Evolutionary conservation across 2,888 invertebrate species (phyloP), one percentile per base, ranked within the genome.

Genomic region (Epinotia nisella): DNA sequence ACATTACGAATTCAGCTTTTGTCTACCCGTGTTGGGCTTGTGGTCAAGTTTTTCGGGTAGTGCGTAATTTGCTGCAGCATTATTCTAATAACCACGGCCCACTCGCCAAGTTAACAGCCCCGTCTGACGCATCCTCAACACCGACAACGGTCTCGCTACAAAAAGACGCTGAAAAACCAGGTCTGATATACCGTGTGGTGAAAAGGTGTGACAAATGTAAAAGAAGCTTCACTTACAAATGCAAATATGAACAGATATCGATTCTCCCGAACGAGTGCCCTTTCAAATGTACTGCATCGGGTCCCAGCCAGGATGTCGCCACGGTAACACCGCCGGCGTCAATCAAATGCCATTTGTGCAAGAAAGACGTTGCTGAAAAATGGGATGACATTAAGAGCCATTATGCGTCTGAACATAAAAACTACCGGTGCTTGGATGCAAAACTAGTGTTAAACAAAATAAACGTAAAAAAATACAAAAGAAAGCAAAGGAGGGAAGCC

Each of bases 21-120:
- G 80, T 87, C 29, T 93, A 82, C 77, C 92, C 91, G 45, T 93
- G 93, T 79, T 90, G 89, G 88, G 78, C 78, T 19, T 93, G 93
- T 78, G 86, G 87, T 15, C 69, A 74, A 17, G 76, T 83, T 51
- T 89, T 83, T 73, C 81, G 84, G 55, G 81, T 85, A 59, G 79
- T 86, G 15, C 62, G 78, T 41, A 74, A 58, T 67, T 81, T 92
- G 70, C 74, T 92, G 51, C 76, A 80, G 9, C 93, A 93, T 77
- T 85, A 86, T 72, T 74, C 85, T 29, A 75, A 78, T 21, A 82
- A 79, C 45, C 92, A 91, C 75, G 79, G 77, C 51, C 75, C 78
- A 62, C 19, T 53, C 10, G 73, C 60, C 17, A 69, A 78, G 35
- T 73, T 78, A 29, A 39, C 53, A 11, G 11, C 64, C 11, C 35